Conservation (phyloP, 1,140 invertebrate species). For the Drosophila rhopaloa region DNA sequence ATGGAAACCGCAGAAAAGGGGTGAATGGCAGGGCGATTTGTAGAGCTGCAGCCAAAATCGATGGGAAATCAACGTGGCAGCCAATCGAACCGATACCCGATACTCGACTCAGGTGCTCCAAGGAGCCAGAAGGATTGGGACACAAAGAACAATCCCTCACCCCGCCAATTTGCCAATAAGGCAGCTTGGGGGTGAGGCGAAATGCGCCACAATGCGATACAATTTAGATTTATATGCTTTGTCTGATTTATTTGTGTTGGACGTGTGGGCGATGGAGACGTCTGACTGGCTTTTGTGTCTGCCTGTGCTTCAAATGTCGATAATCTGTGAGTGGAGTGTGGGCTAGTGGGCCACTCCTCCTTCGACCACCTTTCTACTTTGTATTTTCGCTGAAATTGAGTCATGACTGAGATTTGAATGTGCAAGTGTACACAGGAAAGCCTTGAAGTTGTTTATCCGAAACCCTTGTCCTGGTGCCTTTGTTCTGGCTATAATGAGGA, state of each 20-base stretch:
- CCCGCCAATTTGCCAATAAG: conserved; percentile 35
- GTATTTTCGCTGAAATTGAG: conserved; percentile 33
- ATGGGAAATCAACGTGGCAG: conserved; percentile 58
- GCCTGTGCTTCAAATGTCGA: conserved; percentile 36
- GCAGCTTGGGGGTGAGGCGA: conserved; percentile 55
- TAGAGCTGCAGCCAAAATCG: conserved; percentile 44
- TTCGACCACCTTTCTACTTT: background rate
- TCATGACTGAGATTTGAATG: conserved; percentile 49
- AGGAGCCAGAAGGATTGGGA: background rate
- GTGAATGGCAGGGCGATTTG: conserved; percentile 38
- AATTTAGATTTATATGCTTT: conserved; percentile 64
- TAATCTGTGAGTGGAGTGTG: conserved; percentile 18
- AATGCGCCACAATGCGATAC: conserved; percentile 66
- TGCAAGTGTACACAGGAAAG: background rate
- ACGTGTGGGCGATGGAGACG: conserved; percentile 46
- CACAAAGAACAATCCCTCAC: conserved; percentile 22
- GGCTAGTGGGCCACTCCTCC: background rate
- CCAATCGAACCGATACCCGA: conserved; percentile 52
- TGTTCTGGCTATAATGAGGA: conserved; percentile 62
- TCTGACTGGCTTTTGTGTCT: conserved; percentile 22
- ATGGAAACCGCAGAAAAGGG: conserved; percentile 7
- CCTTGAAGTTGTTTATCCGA: conserved; percentile 29
- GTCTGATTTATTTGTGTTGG: conserved; percentile 72
- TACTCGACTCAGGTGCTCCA: conserved; percentile 18
- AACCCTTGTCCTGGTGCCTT: conserved; percentile 14